A percentile compares a stretch with the other conserved stretches of the same genome.
These are phyloP conservation scores for Agrotis ipsilon DNA, from an alignment of 2,888 invertebrate species.

Conservation along the genomic window DNA sequence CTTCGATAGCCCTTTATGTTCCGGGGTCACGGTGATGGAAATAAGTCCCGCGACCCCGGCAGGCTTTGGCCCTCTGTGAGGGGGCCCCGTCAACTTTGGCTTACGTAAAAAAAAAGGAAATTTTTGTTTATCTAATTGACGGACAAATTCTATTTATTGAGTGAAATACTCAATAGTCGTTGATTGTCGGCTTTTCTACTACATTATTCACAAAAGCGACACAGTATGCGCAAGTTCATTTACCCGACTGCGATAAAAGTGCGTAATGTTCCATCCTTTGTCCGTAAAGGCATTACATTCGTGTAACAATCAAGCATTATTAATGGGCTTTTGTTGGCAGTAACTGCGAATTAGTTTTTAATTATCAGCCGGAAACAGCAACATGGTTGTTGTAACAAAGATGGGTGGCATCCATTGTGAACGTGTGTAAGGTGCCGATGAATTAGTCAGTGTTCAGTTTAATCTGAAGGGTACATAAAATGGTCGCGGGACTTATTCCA, in stretches of 20 bases:
- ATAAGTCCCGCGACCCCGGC: too few species aligned
- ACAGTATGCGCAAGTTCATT: slow-evolving; percentile 46
- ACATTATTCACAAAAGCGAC: slow-evolving; percentile 41
- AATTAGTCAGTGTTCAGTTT: slow-evolving; percentile 39
- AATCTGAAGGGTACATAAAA: slow-evolving; percentile 16
- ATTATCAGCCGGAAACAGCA: slow-evolving; percentile 82
- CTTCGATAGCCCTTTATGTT: too few species aligned
- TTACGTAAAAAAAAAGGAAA: too few species aligned
- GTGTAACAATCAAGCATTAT: slow-evolving; percentile 83
- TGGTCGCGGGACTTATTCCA: too few species aligned
- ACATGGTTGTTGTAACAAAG: slow-evolving; percentile 74
- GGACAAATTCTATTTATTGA: too few species aligned
- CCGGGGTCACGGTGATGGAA: too few species aligned
- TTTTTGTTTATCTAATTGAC: too few species aligned
- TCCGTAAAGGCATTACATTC: slow-evolving; percentile 60
- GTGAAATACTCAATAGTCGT: too few species aligned
- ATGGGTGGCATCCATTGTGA: slow-evolving; percentile 51
- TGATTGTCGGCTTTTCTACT: not conserved
- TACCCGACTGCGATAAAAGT: slow-evolving; percentile 59
- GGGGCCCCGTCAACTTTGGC: too few species aligned
- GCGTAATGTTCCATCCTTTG: slow-evolving; percentile 72
- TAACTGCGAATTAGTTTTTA: slow-evolving; percentile 85
- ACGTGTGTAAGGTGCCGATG: slow-evolving; percentile 24
- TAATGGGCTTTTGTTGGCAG: slow-evolving; percentile 85
- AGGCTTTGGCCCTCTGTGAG: too few species aligned